A percentile compares a stretch with the other conserved stretches of the same genome.
These are phyloP conservation scores for Cynopterus brachyotis DNA, from an alignment of 2,113 vertebrate genomes.

Conservation along the genomic window DNA sequence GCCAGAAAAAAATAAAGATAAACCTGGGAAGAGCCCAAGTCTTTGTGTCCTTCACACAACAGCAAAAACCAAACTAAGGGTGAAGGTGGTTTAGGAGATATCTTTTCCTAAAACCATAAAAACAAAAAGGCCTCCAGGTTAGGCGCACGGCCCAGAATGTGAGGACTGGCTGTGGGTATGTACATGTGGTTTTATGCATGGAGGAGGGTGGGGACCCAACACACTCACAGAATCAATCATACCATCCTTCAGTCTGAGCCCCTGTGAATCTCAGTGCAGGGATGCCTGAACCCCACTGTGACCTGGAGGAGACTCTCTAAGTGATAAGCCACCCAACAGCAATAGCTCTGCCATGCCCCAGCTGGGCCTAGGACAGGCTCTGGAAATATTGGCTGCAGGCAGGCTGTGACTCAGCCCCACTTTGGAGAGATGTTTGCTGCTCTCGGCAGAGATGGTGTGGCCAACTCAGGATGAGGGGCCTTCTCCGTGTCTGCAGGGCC, in stretches of 20 bases:
- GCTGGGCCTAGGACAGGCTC: background rate
- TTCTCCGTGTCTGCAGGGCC: background rate
- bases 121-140: background rate
- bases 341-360: too few species aligned
- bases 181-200: background rate
- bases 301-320: background rate
- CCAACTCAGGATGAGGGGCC: background rate
- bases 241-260: background rate
- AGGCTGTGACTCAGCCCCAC: conserved; percentile 23
- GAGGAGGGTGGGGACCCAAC: background rate
- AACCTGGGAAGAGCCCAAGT: background rate
- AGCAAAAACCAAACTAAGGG: background rate
- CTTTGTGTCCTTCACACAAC: background rate
- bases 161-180: background rate
- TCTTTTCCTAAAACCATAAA: background rate
- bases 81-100: background rate
- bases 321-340: background rate
- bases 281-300: background rate
- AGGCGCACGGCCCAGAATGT: background rate
- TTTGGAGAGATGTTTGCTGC: background rate
- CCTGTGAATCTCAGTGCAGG: background rate
- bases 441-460: background rate
- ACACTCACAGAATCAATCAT: background rate
- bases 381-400: background rate
- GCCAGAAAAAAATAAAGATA: background rate